Evolutionary conservation across 1,140 invertebrate species (phyloP).

Genomic region (Ips nitidus): DNA sequence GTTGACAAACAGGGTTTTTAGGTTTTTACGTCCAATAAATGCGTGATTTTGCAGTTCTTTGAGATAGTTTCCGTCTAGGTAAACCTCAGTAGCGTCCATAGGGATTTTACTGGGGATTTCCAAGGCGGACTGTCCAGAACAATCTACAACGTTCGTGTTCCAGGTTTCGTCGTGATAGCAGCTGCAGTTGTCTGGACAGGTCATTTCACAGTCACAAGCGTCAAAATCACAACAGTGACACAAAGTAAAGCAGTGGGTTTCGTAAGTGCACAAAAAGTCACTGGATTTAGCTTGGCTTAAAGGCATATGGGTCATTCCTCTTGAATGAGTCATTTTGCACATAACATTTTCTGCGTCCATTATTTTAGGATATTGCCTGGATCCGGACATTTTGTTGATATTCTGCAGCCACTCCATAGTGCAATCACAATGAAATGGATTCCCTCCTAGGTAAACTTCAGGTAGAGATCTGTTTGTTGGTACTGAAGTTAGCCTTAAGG

Average conservation of each 20-base stretch:
- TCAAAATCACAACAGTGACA: slow-evolving; percentile 95
- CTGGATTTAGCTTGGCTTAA: slow-evolving; percentile 67
- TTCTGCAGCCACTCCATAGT: slow-evolving; percentile 89
- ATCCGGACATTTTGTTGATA: slow-evolving; percentile 79
- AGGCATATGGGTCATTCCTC: slow-evolving; percentile 68
- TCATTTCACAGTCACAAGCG: slow-evolving; percentile 94
- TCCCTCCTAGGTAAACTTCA: slow-evolving; percentile 85
- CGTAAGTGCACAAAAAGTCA: slow-evolving; percentile 88
- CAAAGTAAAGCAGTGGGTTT: slow-evolving; percentile 88
- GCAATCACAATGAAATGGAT: slow-evolving; percentile 89
- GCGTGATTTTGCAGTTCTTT: slow-evolving; percentile 82
- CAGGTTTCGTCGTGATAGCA: slow-evolving; percentile 92
- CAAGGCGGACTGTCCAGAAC: slow-evolving; percentile 71
- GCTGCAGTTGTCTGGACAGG: slow-evolving; percentile 86
- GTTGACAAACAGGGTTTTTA: slow-evolving; percentile 83
- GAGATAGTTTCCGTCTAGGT: slow-evolving; percentile 87
- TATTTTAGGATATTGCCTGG: slow-evolving; percentile 78
- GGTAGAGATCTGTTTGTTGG: slow-evolving; percentile 69
- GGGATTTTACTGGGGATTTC: slow-evolving; percentile 83
- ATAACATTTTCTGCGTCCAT: slow-evolving; percentile 86
- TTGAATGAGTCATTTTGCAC: slow-evolving; percentile 78
- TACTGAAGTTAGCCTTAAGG: slow-evolving; percentile 73
- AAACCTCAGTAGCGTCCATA: slow-evolving; percentile 92
- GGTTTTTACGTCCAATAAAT: slow-evolving; percentile 89
- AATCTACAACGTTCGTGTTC: slow-evolving; percentile 91